Evolutionary conservation across 2,797 vertebrate genomes (phyloP).

Genomic region (Oreochromis grahami): DNA sequence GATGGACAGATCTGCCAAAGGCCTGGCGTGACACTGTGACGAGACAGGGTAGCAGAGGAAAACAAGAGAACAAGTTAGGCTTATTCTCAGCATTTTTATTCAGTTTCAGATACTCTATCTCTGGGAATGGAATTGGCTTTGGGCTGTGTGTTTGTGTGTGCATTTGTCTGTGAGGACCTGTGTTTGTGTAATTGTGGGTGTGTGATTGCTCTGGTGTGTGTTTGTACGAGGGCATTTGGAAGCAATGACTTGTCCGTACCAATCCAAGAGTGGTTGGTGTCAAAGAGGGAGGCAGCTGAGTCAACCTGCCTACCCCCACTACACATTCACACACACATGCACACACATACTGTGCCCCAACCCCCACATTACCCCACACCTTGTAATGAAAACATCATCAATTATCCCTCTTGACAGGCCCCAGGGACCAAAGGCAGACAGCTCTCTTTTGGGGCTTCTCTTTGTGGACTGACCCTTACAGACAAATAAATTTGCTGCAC

Average conservation of each 20-base stretch:
- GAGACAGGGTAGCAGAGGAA: slow-evolving; percentile 22
- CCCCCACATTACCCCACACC: slow-evolving; percentile 81
- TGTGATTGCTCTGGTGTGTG: not conserved
- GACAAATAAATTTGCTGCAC: slow-evolving; percentile 33
- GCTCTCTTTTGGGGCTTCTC: slow-evolving; percentile 81
- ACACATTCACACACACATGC: slow-evolving; percentile 29
- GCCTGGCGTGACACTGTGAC: slow-evolving; percentile 55
- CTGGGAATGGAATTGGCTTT: slow-evolving; percentile 35
- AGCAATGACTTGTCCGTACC: slow-evolving; percentile 74
- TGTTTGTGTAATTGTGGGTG: slow-evolving; percentile 3
- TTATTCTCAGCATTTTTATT: slow-evolving; percentile 44
- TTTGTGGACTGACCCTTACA: slow-evolving; percentile 72
- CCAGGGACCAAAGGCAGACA: slow-evolving; percentile 79
- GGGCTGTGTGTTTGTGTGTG: slow-evolving; percentile 26
- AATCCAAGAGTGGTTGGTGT: slow-evolving; percentile 75
- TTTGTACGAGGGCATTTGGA: slow-evolving; percentile 63
- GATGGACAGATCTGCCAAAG: slow-evolving; percentile 56
- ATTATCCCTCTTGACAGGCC: slow-evolving; percentile 86
- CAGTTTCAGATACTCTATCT: slow-evolving; percentile 52
- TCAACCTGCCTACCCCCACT: slow-evolving; percentile 76
- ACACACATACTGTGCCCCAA: slow-evolving; percentile 67
- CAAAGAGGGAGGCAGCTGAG: slow-evolving; percentile 82
- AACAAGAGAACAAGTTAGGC: slow-evolving; percentile 52
- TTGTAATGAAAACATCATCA: slow-evolving; percentile 95
- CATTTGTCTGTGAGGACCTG: not conserved